Percentiles rank a stretch among this genome's conserved stretches.
Evolutionary conservation across 2,888 invertebrate species (phyloP).

Genomic region (Gortyna flavago): DNA sequence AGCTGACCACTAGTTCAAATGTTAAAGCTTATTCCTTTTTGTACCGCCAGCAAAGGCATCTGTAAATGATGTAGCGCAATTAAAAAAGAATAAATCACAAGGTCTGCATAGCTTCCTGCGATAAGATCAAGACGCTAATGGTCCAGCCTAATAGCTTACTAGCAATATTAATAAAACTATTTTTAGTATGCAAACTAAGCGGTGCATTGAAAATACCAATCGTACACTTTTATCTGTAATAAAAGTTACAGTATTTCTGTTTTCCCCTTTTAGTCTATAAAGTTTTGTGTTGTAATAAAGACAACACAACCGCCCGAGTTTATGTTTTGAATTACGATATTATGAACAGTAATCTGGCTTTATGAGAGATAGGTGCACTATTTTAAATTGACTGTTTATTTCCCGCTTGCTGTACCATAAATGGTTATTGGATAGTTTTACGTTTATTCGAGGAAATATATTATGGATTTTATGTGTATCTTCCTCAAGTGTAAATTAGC

Average conservation of each 20-base stretch:
- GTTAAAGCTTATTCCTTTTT: constrained; percentile 32
- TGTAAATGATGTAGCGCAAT: constrained; percentile 67
- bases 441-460: not conserved
- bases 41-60: constrained; percentile 46
- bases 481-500: not conserved
- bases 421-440: constrained; percentile 7
- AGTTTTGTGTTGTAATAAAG: constrained; percentile 51
- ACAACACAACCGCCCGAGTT: constrained; percentile 34
- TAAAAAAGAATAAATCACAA: constrained; percentile 74
- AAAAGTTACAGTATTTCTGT: constrained; percentile 37
- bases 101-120: constrained; percentile 62
- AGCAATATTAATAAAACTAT: constrained; percentile 75
- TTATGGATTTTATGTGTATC: not conserved
- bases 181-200: constrained; percentile 61
- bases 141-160: constrained; percentile 74
- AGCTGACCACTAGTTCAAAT: constrained; percentile 31
- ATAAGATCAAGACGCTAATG: constrained; percentile 79
- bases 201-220: constrained; percentile 28
- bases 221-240: constrained; percentile 32
- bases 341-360: constrained; percentile 29
- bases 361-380: constrained; percentile 26
- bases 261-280: constrained; percentile 40
- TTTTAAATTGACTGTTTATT: constrained; percentile 36
- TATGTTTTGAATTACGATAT: constrained; percentile 27
- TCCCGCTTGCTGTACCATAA: not conserved